Evolutionary conservation across 2,888 invertebrate species (phyloP).

Genomic region (Lamproptera curius): DNA sequence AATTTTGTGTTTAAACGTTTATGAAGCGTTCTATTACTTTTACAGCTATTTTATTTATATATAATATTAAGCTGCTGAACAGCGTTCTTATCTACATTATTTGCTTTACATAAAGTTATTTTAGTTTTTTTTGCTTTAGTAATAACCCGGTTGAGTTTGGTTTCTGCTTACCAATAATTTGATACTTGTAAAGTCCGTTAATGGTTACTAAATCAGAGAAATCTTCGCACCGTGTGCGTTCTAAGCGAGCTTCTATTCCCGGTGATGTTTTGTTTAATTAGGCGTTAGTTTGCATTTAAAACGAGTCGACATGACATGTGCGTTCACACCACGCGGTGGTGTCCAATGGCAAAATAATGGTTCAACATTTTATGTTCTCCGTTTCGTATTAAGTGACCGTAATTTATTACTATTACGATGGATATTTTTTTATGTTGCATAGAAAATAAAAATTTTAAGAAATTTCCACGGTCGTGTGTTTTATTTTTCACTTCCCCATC

Average conservation of each 20-base stretch:
- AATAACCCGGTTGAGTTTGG: too few relatives aligned
- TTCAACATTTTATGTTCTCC: constrained; percentile 64
- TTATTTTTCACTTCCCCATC: too few relatives aligned
- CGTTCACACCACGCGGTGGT: constrained; percentile 42
- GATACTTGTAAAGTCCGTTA: too few relatives aligned
- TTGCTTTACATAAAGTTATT: too few relatives aligned
- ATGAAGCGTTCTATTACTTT: background rate
- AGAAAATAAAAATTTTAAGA: constrained; percentile 78
- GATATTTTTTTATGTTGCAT: constrained; percentile 80
- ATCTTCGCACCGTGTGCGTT: too few relatives aligned
- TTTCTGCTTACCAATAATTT: too few relatives aligned
- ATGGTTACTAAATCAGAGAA: too few relatives aligned
- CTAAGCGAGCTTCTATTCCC: constrained; percentile 30
- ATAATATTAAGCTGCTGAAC: too few relatives aligned
- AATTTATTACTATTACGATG: constrained; percentile 77
- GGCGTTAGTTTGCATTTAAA: constrained; percentile 54
- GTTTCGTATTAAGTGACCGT: constrained; percentile 66
- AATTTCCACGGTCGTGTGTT: constrained; percentile 35
- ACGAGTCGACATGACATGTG: constrained; percentile 54
- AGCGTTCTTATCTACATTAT: too few relatives aligned
- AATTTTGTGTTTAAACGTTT: background rate
- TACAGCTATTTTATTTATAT: too few relatives aligned
- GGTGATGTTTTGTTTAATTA: constrained; percentile 48
- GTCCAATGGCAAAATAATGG: constrained; percentile 63
- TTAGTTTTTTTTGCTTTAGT: too few relatives aligned